phyloP scores from a whole-genome alignment of 53 echinoderm and acorn worm species.

The Zoroaster sp. region DNA sequence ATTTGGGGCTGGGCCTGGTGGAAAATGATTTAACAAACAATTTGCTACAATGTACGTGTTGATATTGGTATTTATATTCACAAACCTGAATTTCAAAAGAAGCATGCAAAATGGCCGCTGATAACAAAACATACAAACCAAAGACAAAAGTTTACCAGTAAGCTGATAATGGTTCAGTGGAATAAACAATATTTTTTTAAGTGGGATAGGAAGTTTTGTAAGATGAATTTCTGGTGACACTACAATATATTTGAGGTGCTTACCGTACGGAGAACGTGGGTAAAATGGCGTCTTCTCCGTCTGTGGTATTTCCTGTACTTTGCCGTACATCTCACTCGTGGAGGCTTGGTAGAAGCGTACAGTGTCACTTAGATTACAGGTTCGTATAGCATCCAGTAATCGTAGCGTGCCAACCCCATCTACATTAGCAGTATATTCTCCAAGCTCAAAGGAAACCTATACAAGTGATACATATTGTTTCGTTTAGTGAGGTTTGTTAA shows the following conservation, averaged over 20 bases:
- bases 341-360: conserved; percentile 98
- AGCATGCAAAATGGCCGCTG: no score
- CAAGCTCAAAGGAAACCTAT: conserved; percentile 99
- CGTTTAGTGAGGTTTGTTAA: no score
- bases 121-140: no score
- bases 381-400: conserved; percentile 90
- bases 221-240: not conserved
- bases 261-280: conserved; percentile 95
- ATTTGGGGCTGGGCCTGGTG: no score
- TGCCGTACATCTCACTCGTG: conserved; percentile 98
- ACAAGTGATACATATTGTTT: no score
- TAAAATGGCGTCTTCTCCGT: conserved; percentile 97
- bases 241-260: not conserved
- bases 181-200: not conserved
- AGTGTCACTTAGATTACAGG: conserved; percentile 76
- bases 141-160: not conserved
- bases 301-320: conserved; percentile 96
- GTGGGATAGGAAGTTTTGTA: not conserved
- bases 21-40: no score
- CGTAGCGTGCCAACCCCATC: conserved; percentile 94
- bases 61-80: no score
- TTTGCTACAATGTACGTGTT: no score
- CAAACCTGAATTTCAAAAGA: no score
- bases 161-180: not conserved
- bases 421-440: conserved; percentile 95